phyloP scores from a whole-genome alignment of 2,797 vertebrate species.

The Darevskia mixta region DNA sequence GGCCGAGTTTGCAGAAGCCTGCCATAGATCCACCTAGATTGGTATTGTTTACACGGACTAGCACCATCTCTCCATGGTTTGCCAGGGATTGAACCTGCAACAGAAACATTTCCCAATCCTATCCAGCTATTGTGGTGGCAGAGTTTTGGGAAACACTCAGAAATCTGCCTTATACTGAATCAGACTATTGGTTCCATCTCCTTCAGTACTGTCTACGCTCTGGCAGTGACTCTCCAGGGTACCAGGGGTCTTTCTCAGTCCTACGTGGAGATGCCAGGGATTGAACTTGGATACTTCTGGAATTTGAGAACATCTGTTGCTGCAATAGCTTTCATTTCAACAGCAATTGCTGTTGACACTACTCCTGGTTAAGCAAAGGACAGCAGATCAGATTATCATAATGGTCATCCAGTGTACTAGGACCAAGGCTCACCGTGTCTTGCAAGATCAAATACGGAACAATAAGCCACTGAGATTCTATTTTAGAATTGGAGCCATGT shows the following conservation, averaged over 20 bases:
- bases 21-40: neutral
- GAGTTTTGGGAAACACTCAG: neutral
- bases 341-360: neutral
- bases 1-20: too few relatives aligned
- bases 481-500: constrained; percentile 17
- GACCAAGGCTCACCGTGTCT: neutral
- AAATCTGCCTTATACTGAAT: too few relatives aligned
- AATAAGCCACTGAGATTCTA: constrained; percentile 21
- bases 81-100: too few relatives aligned
- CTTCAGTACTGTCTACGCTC: too few relatives aligned
- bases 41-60: too few relatives aligned
- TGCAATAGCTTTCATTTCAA: neutral
- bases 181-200: too few relatives aligned
- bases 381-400: neutral
- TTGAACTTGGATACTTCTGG: too few relatives aligned
- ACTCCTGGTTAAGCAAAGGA: neutral
- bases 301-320: neutral
- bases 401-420: neutral
- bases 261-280: too few relatives aligned
- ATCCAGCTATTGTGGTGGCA: neutral
- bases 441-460: neutral
- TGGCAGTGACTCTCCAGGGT: too few relatives aligned
- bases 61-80: too few relatives aligned
- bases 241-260: too few relatives aligned
- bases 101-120: neutral